A percentile compares a stretch with the other conserved stretches of the same genome.
Conservation (phyloP, 2,113 vertebrate species). For the Pachypanchax playfairii region DNA sequence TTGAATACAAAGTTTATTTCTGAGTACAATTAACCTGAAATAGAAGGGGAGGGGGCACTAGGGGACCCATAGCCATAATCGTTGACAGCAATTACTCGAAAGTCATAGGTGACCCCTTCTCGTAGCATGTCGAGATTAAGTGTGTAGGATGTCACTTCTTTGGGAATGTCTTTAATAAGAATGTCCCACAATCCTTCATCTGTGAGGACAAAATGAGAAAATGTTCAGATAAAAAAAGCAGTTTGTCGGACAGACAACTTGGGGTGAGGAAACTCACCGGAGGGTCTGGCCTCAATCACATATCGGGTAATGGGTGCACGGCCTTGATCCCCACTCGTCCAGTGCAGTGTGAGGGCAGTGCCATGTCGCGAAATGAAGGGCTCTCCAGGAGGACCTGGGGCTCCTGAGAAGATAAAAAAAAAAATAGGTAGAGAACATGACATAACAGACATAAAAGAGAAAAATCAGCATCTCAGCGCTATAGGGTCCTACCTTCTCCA, state of each 20-base stretch:
- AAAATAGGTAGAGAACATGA: background rate
- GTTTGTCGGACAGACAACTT: background rate
- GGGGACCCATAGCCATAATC: conserved; percentile 97
- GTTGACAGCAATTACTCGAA: conserved; percentile 95
- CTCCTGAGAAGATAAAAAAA: conserved; percentile 76
- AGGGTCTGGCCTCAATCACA: conserved; percentile 94
- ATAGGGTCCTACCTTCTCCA: conserved; percentile 85
- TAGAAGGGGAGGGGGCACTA: conserved; percentile 92
- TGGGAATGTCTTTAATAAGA: conserved; percentile 97
- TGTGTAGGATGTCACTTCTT: conserved; percentile 96
- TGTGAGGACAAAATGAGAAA: conserved; percentile 52
- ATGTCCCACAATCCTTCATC: conserved; percentile 99
- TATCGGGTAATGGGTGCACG: conserved; percentile 94
- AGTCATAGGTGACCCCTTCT: conserved; percentile 95
- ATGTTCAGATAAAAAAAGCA: background rate
- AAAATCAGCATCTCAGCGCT: background rate
- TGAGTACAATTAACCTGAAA: conserved; percentile 84
- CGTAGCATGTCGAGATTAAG: conserved; percentile 94
- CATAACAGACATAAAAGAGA: background rate
- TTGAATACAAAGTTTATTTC: background rate
- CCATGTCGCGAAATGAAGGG: conserved; percentile 93
- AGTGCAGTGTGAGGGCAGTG: conserved; percentile 92
- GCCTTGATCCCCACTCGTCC: conserved; percentile 93
- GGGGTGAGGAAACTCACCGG: conserved; percentile 77
- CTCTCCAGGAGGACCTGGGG: conserved; percentile 92